Percentiles rank a stretch among this genome's conserved stretches.
Evolutionary conservation across 1,140 invertebrate genomes (phyloP).

Genomic region (Trinorchestia longiramus): DNA sequence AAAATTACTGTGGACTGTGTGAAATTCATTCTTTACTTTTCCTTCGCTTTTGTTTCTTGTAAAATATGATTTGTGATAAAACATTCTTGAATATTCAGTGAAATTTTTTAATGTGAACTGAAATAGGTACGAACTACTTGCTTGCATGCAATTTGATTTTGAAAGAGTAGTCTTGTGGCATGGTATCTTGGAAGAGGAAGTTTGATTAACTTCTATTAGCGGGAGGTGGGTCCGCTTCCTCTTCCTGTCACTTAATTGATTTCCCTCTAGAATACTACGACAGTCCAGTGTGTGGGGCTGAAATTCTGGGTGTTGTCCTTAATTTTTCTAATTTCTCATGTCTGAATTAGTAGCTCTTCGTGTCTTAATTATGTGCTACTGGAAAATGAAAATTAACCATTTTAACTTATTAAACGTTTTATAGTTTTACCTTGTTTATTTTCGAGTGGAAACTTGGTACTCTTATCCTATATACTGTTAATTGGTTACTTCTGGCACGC

Average conservation of each 20-base stretch:
- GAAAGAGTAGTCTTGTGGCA: conserved; percentile 6
- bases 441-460: no score
- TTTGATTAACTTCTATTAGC: background rate
- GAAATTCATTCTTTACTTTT: background rate
- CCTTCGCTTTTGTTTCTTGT: background rate
- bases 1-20: background rate
- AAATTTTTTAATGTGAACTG: background rate
- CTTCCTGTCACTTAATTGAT: background rate
- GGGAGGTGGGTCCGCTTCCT: background rate
- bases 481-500: no score
- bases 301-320: background rate
- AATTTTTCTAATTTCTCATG: background rate
- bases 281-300: background rate
- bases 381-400: no score
- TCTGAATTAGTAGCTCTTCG: no score
- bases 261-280: background rate
- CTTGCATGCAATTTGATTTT: background rate
- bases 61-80: background rate
- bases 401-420: no score
- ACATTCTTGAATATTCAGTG: background rate
- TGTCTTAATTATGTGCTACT: no score
- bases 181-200: background rate
- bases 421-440: no score
- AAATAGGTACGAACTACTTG: background rate
- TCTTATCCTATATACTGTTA: no score